Conservation (phyloP, 1,140 invertebrate species). For the Manduca sexta region DNA sequence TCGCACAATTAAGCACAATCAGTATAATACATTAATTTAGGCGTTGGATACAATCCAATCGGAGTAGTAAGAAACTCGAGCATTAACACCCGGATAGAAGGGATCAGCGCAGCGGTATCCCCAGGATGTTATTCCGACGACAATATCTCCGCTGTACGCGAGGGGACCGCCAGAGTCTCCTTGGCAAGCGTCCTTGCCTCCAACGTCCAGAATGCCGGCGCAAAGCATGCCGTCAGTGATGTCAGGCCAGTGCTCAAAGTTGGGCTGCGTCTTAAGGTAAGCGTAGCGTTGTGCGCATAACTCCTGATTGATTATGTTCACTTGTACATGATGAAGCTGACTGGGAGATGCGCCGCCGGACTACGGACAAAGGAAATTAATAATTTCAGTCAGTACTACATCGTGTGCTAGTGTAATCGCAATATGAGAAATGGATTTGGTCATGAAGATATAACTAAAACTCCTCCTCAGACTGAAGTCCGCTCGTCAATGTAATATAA, state of each 20-base stretch:
- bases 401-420: no score
- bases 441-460: no score
- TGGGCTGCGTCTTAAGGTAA: constrained; percentile 25
- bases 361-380: no score
- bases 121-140: constrained; percentile 83
- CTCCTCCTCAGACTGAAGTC: no score
- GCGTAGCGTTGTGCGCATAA: constrained; percentile 44
- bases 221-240: constrained; percentile 50
- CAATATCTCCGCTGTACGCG: constrained; percentile 54
- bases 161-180: constrained; percentile 79
- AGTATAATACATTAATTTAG: no score
- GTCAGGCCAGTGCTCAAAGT: constrained; percentile 22
- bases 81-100: constrained; percentile 81
- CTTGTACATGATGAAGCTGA: constrained; percentile 45
- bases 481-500: no score
- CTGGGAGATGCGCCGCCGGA: constrained; percentile 21
- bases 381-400: no score
- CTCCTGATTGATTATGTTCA: constrained; percentile 62
- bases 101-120: constrained; percentile 80
- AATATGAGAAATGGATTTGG: no score
- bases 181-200: constrained; percentile 55
- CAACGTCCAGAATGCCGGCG: constrained; percentile 31
- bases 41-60: constrained; percentile 73
- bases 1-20: no score
- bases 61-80: constrained; percentile 76